Evolutionary conservation across 2,113 vertebrate genomes (phyloP).

Genomic region (Cromileptes altivelis): DNA sequence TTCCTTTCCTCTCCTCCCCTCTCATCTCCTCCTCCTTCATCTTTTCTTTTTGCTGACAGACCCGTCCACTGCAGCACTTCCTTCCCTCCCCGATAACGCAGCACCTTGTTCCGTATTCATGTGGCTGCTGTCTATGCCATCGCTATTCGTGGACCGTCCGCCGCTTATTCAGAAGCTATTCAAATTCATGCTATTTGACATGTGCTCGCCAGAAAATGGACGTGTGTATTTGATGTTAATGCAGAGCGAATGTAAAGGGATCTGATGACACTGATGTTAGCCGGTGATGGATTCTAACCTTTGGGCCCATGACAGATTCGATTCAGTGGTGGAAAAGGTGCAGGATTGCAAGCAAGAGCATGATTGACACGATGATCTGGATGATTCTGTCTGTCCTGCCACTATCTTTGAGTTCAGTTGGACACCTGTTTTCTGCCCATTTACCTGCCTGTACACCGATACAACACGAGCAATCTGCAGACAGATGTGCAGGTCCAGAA

Average conservation of each 20-base stretch:
- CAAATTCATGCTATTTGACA: slow-evolving; percentile 55
- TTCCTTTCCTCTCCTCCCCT: slow-evolving; percentile 37
- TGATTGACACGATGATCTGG: slow-evolving; percentile 36
- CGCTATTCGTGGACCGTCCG: slow-evolving; percentile 44
- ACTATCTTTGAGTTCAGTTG: slow-evolving; percentile 7
- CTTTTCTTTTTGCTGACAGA: slow-evolving; percentile 52
- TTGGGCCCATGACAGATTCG: slow-evolving; percentile 39
- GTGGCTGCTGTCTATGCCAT: slow-evolving; percentile 44
- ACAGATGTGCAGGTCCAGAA: background rate
- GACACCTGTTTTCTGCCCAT: slow-evolving; percentile 24
- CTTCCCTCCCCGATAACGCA: slow-evolving; percentile 33
- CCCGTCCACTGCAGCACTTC: slow-evolving; percentile 67
- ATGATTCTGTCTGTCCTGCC: slow-evolving; percentile 7
- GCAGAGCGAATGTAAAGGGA: slow-evolving; percentile 45
- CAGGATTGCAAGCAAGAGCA: background rate
- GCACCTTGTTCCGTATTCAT: slow-evolving; percentile 64
- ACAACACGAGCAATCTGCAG: slow-evolving; percentile 1
- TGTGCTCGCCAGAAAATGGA: slow-evolving; percentile 26
- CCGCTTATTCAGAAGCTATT: slow-evolving; percentile 49
- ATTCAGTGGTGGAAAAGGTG: slow-evolving; percentile 19
- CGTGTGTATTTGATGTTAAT: slow-evolving; percentile 47
- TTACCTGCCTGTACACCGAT: background rate
- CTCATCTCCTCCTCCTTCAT: slow-evolving; percentile 44
- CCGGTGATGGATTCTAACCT: slow-evolving; percentile 63
- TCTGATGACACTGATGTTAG: slow-evolving; percentile 4